Conservation (phyloP, 2,888 invertebrate species). For the Pegoplata infirma region DNA sequence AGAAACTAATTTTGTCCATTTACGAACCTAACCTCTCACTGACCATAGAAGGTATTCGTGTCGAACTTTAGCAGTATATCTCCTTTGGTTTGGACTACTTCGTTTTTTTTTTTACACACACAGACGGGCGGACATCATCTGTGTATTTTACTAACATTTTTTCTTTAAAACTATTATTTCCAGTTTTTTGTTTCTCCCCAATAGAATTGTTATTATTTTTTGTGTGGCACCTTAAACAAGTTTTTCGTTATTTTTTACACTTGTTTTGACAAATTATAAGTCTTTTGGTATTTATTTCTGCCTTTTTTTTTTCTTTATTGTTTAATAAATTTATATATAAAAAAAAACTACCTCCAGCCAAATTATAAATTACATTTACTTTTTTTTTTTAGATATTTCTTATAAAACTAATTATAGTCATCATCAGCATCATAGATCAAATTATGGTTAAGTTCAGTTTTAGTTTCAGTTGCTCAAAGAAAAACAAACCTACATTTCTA, state of each 20-base stretch:
- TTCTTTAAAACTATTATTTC: no score
- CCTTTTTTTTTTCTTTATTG: no score
- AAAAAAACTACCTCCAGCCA: slow-evolving; percentile 17
- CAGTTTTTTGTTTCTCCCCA: no score
- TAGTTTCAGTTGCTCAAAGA: slow-evolving; percentile 2
- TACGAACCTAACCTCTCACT: no score
- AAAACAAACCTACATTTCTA: slow-evolving; percentile 54
- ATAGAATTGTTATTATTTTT: slow-evolving; percentile 16
- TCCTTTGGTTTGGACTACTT: no score
- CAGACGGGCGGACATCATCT: no score
- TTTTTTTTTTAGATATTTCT: slow-evolving; percentile 41
- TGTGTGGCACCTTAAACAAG: neutral
- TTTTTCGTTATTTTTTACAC: slow-evolving; percentile 5
- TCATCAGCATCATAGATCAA: slow-evolving; percentile 39
- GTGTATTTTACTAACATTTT: no score
- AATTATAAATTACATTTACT: slow-evolving; percentile 43
- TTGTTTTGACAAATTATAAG: slow-evolving; percentile 38
- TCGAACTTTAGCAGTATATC: no score
- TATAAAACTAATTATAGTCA: slow-evolving; percentile 56
- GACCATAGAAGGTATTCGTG: no score
- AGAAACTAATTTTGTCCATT: no score
- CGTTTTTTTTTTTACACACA: neutral
- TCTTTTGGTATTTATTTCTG: neutral
- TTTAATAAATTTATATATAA: neutral
- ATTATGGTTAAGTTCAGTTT: slow-evolving; percentile 46